Evolutionary conservation across 1,140 invertebrate species (phyloP).

Genomic region (Megalopta genalis): DNA sequence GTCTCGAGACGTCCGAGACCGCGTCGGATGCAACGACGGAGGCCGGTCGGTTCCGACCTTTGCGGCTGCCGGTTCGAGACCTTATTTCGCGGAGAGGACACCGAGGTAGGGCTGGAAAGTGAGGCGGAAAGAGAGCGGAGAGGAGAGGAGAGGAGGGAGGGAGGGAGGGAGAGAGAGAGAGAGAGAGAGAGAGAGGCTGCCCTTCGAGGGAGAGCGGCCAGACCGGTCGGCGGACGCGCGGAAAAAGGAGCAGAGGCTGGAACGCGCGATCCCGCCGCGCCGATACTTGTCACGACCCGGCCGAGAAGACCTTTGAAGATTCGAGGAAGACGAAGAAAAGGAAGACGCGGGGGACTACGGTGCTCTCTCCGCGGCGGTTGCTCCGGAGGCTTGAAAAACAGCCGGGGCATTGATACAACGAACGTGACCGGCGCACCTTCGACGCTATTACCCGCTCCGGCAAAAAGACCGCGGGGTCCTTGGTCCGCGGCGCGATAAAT

Average conservation of each 20-base stretch:
- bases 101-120: not conserved
- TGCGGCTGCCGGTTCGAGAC: not conserved
- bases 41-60: not conserved
- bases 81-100: slow-evolving; percentile 42
- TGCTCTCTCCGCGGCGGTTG: not conserved
- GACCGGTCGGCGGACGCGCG: slow-evolving; percentile 28
- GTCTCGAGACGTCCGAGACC: not conserved
- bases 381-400: slow-evolving; percentile 48
- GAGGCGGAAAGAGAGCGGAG: not conserved
- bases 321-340: slow-evolving; percentile 40
- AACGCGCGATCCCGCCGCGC: slow-evolving; percentile 49
- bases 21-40: not conserved
- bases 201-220: slow-evolving; percentile 27
- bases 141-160: too few species aligned
- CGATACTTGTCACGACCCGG: slow-evolving; percentile 53
- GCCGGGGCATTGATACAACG: slow-evolving; percentile 67
- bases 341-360: slow-evolving; percentile 14
- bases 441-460: slow-evolving; percentile 67
- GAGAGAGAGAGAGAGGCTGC: not conserved
- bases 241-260: slow-evolving; percentile 29
- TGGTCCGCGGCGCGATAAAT: slow-evolving; percentile 68
- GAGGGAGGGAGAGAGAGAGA: too few species aligned
- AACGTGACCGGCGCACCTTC: slow-evolving; percentile 73
- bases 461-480: slow-evolving; percentile 45
- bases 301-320: slow-evolving; percentile 44